phyloP scores from a whole-genome alignment of 1,140 invertebrate genomes.

The Drosophila serrata region DNA sequence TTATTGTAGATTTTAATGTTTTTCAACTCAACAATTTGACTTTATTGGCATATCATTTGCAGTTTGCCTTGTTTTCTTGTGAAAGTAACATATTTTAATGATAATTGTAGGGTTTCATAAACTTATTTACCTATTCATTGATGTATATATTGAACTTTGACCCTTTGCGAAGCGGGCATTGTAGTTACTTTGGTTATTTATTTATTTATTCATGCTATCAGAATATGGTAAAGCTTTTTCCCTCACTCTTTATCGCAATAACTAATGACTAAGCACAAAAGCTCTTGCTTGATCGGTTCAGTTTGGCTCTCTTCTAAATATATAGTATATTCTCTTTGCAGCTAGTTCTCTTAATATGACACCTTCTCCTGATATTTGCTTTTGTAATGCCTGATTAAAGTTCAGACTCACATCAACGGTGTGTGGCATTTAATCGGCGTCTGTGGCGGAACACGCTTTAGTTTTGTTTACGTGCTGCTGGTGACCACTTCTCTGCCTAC shows the following conservation, averaged over 20 bases:
- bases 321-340: conserved; percentile 11
- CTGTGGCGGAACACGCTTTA: conserved; percentile 36
- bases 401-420: conserved; percentile 28
- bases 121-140: background rate
- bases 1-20: conserved; percentile 19
- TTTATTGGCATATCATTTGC: conserved; percentile 4
- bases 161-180: background rate
- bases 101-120: background rate
- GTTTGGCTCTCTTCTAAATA: background rate
- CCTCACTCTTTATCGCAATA: background rate
- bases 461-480: conserved; percentile 47
- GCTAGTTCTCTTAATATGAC: conserved; percentile 5
- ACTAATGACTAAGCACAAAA: conserved; percentile 19
- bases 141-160: conserved; percentile 14
- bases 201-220: conserved; percentile 25
- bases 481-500: conserved; percentile 24
- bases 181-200: background rate
- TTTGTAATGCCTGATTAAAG: conserved; percentile 49
- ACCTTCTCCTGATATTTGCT: conserved; percentile 18
- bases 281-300: conserved; percentile 8
- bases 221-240: conserved; percentile 4
- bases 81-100: background rate
- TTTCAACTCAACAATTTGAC: conserved; percentile 11
- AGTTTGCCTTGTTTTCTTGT: conserved; percentile 3
- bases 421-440: conserved; percentile 50